Evolutionary conservation across 2,113 vertebrate species (phyloP), one percentile per base, ranked within the genome.

Genomic region (Thunnus maccoyii): DNA sequence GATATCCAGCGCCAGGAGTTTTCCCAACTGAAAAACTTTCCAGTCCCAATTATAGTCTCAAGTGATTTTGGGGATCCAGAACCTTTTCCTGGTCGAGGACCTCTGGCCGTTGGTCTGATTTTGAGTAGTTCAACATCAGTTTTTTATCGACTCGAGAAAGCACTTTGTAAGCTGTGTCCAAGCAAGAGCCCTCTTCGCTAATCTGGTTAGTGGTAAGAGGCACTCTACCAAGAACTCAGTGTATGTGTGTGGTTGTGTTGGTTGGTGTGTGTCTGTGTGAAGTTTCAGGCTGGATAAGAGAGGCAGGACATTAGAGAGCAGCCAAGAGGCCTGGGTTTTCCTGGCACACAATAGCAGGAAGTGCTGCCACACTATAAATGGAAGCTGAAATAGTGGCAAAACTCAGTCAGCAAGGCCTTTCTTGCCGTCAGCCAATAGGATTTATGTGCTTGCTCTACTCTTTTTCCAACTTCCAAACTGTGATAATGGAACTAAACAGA

Each of bases 281-380:
- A 80, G 74, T 82, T 86, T 72, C 10, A 71, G 79, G 69, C 77
- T 82, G 90, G 74, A 84, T 75, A 76, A 78, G 79, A 55, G 66
- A 83, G 84, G 85, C 65, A 76, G 94, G 94, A 94, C 79, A 78
- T 71, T 27, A 48, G 76, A 83, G 46, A 87, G 86, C 36, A 75
- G 90, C 91, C 76, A 14, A 86, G 79, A 83, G 82, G 88, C 79
- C 89, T 83, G 84, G 94, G 87, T 92, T 94, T 97, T 97, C 96
- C 96, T 96, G 95, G 90, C 85, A 89, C 88, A 97, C 96, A 97
- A 96, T 96, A 75, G 87, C 95, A 97, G 96, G 96, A 97, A 97
- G 88, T 92, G 32, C 78, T 91, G 95, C 94, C 93, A 0, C 60
- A 80, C 80, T 93, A 96, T 96, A 94, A 94, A 92, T 90, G 87